Conservation (phyloP, 2,113 vertebrate species). For the Blennius ocellaris region DNA sequence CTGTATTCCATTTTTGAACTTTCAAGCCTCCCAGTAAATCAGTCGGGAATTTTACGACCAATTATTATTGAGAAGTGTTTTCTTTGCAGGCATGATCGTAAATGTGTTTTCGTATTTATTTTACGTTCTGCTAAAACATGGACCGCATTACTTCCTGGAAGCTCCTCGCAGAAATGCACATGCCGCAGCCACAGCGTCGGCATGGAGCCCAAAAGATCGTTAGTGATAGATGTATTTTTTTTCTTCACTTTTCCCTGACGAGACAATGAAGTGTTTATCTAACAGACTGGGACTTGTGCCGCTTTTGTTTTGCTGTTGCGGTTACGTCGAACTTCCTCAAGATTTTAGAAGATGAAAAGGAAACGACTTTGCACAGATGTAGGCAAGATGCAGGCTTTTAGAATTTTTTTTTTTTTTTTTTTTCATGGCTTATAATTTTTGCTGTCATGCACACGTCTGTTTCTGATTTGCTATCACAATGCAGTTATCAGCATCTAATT, state of each 20-base stretch:
- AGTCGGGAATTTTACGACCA: background rate
- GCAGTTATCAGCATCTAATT: constrained; percentile 1
- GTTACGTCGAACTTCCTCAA: constrained; percentile 2
- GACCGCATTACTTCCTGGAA: background rate
- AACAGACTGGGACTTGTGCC: background rate
- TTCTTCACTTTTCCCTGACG: constrained; percentile 39
- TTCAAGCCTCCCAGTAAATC: background rate
- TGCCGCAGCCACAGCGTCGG: constrained; percentile 13
- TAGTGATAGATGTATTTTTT: constrained; percentile 32
- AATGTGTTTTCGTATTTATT: background rate
- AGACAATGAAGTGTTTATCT: constrained; percentile 38
- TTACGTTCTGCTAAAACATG: background rate
- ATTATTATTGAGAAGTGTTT: background rate
- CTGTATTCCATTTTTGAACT: too few species aligned
- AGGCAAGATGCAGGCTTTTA: background rate
- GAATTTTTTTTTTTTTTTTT: constrained; percentile 12
- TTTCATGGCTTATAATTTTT: constrained; percentile 21
- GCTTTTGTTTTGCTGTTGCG: constrained; percentile 50
- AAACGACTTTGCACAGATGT: background rate
- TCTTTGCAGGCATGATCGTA: background rate
- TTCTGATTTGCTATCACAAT: constrained; percentile 14
- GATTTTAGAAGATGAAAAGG: constrained; percentile 5
- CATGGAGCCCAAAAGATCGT: constrained; percentile 18
- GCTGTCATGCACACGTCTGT: constrained; percentile 19
- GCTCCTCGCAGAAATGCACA: background rate